Evolutionary conservation across 2,888 invertebrate species (phyloP).

Genomic region (Harpagoxenus sublaevis): DNA sequence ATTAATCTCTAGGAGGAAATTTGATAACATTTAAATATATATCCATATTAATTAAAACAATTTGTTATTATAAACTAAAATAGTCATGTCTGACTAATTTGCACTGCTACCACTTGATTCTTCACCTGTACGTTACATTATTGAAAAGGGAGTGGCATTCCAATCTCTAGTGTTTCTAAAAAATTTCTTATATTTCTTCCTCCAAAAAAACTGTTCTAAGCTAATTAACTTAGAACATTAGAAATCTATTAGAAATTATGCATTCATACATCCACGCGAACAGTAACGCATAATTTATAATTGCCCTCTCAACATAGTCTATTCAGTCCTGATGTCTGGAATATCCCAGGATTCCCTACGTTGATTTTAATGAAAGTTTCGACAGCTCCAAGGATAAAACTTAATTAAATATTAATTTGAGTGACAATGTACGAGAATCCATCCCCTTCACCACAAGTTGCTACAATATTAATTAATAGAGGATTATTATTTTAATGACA

Average conservation of each 20-base stretch:
- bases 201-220: neutral
- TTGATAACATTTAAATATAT: neutral
- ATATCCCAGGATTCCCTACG: neutral
- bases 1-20: neutral
- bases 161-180: neutral
- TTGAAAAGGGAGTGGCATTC: neutral
- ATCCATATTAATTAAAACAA: neutral
- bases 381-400: neutral
- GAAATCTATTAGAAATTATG: neutral
- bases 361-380: neutral
- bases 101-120: neutral
- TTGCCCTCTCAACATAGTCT: neutral
- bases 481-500: neutral
- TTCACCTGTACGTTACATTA: neutral
- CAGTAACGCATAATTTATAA: neutral
- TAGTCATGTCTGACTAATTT: neutral
- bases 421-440: neutral
- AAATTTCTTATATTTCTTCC: neutral
- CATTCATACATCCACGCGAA: neutral
- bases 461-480: neutral
- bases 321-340: neutral
- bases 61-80: conserved; percentile 3
- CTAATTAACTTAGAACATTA: neutral
- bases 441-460: neutral
- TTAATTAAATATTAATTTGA: conserved; percentile 8